Evolutionary conservation across 2,113 vertebrate species (phyloP).

Genomic region (Chaenocephalus aceratus): DNA sequence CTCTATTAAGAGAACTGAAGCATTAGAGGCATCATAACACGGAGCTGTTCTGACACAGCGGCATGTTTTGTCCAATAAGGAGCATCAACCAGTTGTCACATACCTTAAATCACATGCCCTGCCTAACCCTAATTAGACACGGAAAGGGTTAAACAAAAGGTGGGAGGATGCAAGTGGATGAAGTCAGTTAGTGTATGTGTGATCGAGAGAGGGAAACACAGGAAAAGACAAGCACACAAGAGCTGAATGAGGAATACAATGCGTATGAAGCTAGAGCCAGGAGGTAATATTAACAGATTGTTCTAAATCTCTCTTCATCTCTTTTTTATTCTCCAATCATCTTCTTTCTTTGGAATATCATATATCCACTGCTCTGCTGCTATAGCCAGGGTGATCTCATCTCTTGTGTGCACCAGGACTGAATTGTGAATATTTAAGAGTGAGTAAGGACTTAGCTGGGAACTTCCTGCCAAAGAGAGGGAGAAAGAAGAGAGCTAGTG

Average conservation of each 20-base stretch:
- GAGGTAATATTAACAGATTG: constrained; percentile 6
- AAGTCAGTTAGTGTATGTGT: constrained; percentile 41
- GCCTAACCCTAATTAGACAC: constrained; percentile 26
- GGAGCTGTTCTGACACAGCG: constrained; percentile 3
- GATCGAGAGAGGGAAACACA: constrained; percentile 13
- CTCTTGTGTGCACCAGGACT: constrained; percentile 32
- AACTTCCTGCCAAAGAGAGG: constrained; percentile 31
- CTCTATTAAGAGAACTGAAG: constrained; percentile 1
- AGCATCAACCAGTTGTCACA: constrained; percentile 51
- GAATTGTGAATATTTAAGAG: constrained; percentile 16
- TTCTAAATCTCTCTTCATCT: constrained; percentile 19
- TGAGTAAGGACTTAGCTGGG: constrained; percentile 38
- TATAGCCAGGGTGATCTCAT: constrained; percentile 29
- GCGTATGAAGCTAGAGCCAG: constrained; percentile 19
- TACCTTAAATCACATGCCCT: constrained; percentile 42
- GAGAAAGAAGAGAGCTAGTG: constrained; percentile 33
- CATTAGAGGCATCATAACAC: constrained; percentile 35
- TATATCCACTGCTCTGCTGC: constrained; percentile 18
- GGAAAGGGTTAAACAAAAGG: constrained; percentile 60
- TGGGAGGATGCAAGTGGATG: constrained; percentile 56
- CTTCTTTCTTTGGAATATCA: not conserved
- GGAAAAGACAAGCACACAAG: constrained; percentile 22
- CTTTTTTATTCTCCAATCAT: not conserved
- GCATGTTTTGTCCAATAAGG: constrained; percentile 10
- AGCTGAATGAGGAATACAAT: constrained; percentile 14